These are phyloP conservation scores for Megalops cyprinoides DNA, from an alignment of 2,797 vertebrate species.

Conservation along the genomic window DNA sequence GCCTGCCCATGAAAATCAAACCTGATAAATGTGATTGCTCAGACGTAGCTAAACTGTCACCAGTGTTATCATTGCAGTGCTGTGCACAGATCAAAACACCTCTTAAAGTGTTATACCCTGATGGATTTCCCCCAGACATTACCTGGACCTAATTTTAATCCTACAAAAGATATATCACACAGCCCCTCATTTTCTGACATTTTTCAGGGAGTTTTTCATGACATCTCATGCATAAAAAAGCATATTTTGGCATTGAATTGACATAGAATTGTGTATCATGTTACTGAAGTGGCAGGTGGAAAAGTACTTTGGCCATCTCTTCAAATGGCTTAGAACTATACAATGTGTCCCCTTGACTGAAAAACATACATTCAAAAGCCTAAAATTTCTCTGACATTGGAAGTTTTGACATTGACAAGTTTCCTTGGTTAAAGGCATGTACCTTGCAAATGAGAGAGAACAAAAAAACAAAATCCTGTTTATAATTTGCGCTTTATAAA, in stretches of 20 bases:
- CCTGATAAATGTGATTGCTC: constrained; percentile 8
- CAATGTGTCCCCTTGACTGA: no score
- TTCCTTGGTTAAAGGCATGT: no score
- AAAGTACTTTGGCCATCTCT: no score
- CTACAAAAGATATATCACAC: constrained; percentile 3
- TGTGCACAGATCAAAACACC: constrained; percentile 1
- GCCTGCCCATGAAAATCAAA: constrained; percentile 3
- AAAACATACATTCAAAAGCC: no score
- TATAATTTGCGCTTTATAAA: not conserved
- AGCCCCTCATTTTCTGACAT: not conserved
- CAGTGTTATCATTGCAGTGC: not conserved
- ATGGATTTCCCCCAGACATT: no score
- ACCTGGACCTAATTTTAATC: not conserved
- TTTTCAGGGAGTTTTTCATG: not conserved
- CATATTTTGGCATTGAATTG: no score
- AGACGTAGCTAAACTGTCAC: not conserved
- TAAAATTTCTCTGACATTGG: no score
- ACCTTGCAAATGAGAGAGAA: no score
- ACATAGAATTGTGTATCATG: no score
- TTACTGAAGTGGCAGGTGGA: no score
- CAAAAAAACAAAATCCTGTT: not conserved
- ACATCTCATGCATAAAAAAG: not conserved
- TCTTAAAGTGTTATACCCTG: not conserved
- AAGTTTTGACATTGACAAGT: no score
- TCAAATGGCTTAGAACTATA: no score